Evolutionary conservation across 2,888 invertebrate species (phyloP).

Genomic region (Napeogenes inachia): DNA sequence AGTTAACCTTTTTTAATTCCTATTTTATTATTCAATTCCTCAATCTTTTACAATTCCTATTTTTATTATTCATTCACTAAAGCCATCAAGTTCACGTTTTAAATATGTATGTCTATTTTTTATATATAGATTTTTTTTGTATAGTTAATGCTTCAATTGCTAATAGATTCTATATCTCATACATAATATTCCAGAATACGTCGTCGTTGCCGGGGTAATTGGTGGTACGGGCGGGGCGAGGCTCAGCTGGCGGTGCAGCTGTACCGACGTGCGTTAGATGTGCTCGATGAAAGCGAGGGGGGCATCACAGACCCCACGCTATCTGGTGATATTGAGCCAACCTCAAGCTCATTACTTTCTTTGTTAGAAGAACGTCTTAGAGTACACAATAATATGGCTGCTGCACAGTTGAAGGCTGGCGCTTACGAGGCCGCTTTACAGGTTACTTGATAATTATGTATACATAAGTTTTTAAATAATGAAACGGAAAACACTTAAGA

Average conservation of each 20-base stretch:
- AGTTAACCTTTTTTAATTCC: too few relatives aligned
- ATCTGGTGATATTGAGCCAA: constrained; percentile 59
- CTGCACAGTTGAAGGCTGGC: constrained; percentile 92
- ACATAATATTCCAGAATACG: constrained; percentile 44
- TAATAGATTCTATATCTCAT: not conserved
- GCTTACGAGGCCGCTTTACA: constrained; percentile 90
- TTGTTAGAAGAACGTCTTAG: constrained; percentile 88
- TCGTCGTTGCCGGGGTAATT: constrained; percentile 89
- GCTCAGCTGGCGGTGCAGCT: constrained; percentile 89
- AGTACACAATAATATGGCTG: constrained; percentile 94
- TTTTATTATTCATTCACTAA: too few relatives aligned
- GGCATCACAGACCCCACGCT: constrained; percentile 78
- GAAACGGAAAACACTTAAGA: too few relatives aligned
- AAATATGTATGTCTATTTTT: too few relatives aligned
- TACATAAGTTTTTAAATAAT: too few relatives aligned
- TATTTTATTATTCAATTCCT: too few relatives aligned
- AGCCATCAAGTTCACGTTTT: too few relatives aligned
- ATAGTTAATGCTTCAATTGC: too few relatives aligned
- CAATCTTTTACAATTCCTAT: too few relatives aligned
- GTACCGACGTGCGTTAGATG: constrained; percentile 90
- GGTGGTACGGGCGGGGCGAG: constrained; percentile 92
- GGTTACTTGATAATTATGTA: constrained; percentile 44
- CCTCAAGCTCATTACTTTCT: constrained; percentile 50
- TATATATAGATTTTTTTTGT: too few relatives aligned
- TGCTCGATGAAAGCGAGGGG: constrained; percentile 84